Evolutionary conservation across 2,888 invertebrate species (phyloP).

Genomic region (Calliopum simillimum): DNA sequence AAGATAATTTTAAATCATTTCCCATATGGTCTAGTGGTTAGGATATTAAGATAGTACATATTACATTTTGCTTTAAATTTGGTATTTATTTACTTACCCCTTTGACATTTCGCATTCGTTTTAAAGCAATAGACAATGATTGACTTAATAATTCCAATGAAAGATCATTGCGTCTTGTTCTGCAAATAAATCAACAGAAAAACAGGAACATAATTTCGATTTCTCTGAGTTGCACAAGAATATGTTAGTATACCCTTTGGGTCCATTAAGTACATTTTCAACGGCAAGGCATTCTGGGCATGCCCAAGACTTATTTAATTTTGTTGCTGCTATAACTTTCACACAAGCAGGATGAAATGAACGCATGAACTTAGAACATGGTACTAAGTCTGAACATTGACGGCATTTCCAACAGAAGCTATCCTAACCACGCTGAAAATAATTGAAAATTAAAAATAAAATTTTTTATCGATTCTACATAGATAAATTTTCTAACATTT

Average conservation of each 20-base stretch:
- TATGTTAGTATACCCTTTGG: constrained; percentile 56
- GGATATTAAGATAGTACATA: too few species aligned
- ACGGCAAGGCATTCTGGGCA: constrained; percentile 88
- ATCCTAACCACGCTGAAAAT: constrained; percentile 72
- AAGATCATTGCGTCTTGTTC: constrained; percentile 58
- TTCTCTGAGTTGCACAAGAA: background rate
- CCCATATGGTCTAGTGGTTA: too few species aligned
- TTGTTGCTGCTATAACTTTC: constrained; percentile 67
- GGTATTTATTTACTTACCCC: constrained; percentile 82
- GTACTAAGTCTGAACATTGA: constrained; percentile 72
- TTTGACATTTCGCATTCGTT: constrained; percentile 82
- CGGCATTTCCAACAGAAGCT: constrained; percentile 94
- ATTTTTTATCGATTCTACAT: too few species aligned
- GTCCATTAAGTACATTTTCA: constrained; percentile 63
- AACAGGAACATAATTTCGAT: background rate
- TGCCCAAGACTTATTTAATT: constrained; percentile 75
- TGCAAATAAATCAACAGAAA: constrained; percentile 40
- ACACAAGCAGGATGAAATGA: constrained; percentile 87
- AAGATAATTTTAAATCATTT: too few species aligned
- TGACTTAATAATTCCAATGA: constrained; percentile 76
- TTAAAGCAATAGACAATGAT: constrained; percentile 82
- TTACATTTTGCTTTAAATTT: too few species aligned
- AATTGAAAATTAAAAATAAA: constrained; percentile 28
- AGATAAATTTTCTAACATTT: too few species aligned
- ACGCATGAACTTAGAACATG: constrained; percentile 86